A percentile compares a stretch with the other conserved stretches of the same genome.
phyloP scores from a whole-genome alignment of 2,797 vertebrate genomes.

The Gadopsis marmoratus region DNA sequence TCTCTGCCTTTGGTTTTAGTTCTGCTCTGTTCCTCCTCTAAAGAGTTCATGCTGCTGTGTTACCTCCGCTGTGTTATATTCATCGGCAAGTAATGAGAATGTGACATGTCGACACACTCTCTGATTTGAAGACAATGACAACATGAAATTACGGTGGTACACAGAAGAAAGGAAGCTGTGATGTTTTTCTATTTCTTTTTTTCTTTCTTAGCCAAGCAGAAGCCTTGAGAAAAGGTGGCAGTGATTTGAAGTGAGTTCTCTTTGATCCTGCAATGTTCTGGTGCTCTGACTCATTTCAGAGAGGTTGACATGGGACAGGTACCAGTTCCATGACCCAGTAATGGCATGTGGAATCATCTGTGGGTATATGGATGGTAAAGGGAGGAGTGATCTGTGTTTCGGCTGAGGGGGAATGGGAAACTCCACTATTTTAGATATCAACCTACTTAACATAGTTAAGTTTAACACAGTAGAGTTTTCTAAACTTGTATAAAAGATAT shows the following conservation, averaged over 20 bases:
- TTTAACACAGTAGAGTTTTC: background rate
- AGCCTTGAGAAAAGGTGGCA: constrained; percentile 6
- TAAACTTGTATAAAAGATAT: background rate
- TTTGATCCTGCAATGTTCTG: constrained; percentile 51
- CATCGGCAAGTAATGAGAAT: constrained; percentile 51
- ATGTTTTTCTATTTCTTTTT: background rate
- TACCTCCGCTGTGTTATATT: constrained; percentile 48
- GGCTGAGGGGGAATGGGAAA: background rate
- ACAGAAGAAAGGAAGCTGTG: constrained; percentile 27
- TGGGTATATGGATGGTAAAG: background rate
- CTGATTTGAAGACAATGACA: constrained; percentile 41
- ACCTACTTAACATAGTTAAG: constrained; percentile 1
- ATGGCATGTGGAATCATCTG: constrained; percentile 21
- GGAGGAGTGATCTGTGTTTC: constrained; percentile 16
- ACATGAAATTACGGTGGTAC: constrained; percentile 32
- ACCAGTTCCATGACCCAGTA: constrained; percentile 55
- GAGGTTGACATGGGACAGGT: constrained; percentile 48
- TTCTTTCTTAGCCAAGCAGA: constrained; percentile 9
- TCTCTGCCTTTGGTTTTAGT: constrained; percentile 33
- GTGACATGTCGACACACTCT: constrained; percentile 41
- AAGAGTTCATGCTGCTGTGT: constrained; percentile 38
- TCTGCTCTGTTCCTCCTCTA: constrained; percentile 38
- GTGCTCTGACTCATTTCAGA: constrained; percentile 32
- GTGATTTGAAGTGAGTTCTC: constrained; percentile 35
- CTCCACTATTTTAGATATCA: constrained; percentile 6